Base-by-base conservation (phyloP, 2,888 invertebrate species). In the Pheosia gnoma region DNA sequence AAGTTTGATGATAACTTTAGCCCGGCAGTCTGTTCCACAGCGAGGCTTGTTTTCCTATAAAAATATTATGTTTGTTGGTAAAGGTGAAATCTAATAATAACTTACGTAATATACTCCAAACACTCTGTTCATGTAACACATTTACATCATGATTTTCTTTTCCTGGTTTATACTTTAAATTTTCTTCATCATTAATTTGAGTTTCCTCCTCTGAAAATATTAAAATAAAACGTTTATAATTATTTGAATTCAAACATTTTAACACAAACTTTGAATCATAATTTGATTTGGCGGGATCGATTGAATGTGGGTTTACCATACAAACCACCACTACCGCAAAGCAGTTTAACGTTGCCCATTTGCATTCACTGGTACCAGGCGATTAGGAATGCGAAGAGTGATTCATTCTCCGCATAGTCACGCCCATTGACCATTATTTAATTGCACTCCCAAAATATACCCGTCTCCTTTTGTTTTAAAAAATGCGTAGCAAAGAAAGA, bases 91-190 rank as follows among this genome's bases (percentile, higher is more conserved):
- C 25, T 45, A 56, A 41, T 51, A 47, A 53, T 6, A 10, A 78
- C 83, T 78, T 72, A 84, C 84, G 68, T 6, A 84, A 68, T 51
- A 75, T 64, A 56, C 69, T 77, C 76, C 76, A 83, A 13, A 70
- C 61, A 62, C 71, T 77, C 49, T 61, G 54, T 58, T 75, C 70
- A 6, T 67, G 61, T 67, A 61, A 13, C 49, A 58, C 53, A 39
- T 58, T 60, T 60, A 58, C 38, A 5, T 57, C 53, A 11, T 6
- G 8, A 49, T 47, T 61, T 9, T 62, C 58, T 6, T 69, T 49
- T 51, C 67, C 67, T 58, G 69, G 41, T 11, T 65, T 65, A 39
- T 72, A 62, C 57, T 77, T 74, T 67, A 80, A 72, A 11, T 72
- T 76, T 72, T 57, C 57, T 10, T 45, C 57, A 5, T 57, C 57